phyloP scores from a whole-genome alignment of 2,113 vertebrate species.

The Ictidomys tridecemlineatus region DNA sequence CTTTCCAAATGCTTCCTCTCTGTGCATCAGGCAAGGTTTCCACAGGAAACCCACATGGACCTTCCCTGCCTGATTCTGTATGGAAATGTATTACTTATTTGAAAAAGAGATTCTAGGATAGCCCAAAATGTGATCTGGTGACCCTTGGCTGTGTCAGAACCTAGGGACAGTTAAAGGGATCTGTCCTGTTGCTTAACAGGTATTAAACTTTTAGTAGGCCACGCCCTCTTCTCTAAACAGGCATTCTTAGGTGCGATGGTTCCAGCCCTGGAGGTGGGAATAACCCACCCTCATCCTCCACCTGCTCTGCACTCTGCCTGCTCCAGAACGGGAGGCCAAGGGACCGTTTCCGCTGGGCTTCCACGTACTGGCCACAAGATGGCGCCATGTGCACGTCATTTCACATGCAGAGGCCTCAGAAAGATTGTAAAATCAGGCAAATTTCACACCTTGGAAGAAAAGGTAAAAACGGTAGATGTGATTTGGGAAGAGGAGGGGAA shows the following conservation, averaged over 20 bases:
- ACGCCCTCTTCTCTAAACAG: neutral
- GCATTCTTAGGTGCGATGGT: neutral
- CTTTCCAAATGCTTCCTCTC: neutral
- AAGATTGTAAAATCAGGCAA: neutral
- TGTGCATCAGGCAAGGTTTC: too few species aligned
- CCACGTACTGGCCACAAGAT: conserved; percentile 24
- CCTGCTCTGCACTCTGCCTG: neutral
- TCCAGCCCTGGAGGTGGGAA: neutral
- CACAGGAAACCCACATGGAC: neutral
- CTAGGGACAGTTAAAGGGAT: neutral
- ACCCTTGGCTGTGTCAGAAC: neutral
- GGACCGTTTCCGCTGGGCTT: neutral
- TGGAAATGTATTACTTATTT: neutral
- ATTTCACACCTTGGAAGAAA: neutral
- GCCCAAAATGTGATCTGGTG: neutral
- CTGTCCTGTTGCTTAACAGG: neutral
- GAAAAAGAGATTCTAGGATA: neutral
- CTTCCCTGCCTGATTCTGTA: neutral
- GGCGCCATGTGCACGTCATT: neutral
- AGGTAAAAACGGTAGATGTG: neutral
- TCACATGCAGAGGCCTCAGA: rapidly evolving
- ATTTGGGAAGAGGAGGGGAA: neutral
- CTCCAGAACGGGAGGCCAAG: neutral
- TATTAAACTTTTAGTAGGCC: neutral
- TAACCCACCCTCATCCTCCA: neutral